Percentiles rank a stretch among this genome's conserved stretches.
phyloP scores from a whole-genome alignment of 2,888 invertebrate genomes.

The Cynaeus angustus region DNA sequence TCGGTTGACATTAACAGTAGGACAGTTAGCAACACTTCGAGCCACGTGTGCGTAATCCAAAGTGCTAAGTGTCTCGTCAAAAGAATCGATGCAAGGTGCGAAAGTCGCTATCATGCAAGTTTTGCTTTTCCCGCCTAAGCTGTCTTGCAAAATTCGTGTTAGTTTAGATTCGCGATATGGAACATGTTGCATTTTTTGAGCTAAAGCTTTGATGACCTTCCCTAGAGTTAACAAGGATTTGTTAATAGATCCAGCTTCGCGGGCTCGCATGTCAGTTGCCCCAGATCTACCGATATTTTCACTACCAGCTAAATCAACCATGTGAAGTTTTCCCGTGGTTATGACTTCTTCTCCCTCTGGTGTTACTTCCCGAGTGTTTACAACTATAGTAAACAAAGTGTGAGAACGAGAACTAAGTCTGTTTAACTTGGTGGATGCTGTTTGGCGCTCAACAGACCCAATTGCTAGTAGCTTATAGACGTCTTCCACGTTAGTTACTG shows the following conservation, averaged over 20 bases:
- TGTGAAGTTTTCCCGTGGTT: constrained; percentile 96
- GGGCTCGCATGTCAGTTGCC: constrained; percentile 87
- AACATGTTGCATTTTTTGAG: constrained; percentile 87
- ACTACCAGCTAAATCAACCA: constrained; percentile 97
- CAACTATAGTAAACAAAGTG: constrained; percentile 95
- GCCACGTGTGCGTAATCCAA: constrained; percentile 96
- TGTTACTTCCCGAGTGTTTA: constrained; percentile 91
- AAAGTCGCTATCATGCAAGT: constrained; percentile 98
- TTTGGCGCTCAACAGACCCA: constrained; percentile 89
- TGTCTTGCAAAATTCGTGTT: constrained; percentile 95
- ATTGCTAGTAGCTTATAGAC: neutral
- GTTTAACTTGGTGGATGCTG: constrained; percentile 96
- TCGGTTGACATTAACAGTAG: constrained; percentile 92
- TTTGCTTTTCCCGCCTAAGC: constrained; percentile 96
- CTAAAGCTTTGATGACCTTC: constrained; percentile 92
- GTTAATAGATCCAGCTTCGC: constrained; percentile 98
- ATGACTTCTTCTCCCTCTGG: constrained; percentile 92
- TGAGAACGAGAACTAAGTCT: constrained; percentile 96
- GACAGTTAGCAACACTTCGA: constrained; percentile 93
- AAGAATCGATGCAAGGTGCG: constrained; percentile 89
- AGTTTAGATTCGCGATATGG: constrained; percentile 84
- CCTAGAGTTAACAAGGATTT: constrained; percentile 95
- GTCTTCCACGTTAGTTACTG: constrained; percentile 76
- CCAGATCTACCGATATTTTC: constrained; percentile 98
- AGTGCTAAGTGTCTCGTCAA: constrained; percentile 97